These are phyloP conservation scores for Scaptomyza polygonia DNA, from an alignment of 2,888 invertebrate species.

Conservation along the genomic window DNA sequence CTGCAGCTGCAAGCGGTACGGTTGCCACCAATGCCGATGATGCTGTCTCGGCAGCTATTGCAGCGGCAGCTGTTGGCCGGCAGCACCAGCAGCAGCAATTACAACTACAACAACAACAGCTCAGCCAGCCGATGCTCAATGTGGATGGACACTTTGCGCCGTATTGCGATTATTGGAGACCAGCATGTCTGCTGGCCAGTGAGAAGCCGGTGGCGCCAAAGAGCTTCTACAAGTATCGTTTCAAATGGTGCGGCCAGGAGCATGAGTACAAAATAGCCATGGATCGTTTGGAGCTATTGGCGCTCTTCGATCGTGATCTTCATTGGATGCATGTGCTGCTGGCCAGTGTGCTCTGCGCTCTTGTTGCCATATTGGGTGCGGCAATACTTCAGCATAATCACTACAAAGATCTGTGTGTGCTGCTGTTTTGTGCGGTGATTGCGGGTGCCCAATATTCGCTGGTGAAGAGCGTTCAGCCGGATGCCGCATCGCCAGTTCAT, in stretches of 20 bases:
- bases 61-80: slow-evolving; percentile 30
- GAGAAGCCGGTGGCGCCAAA: slow-evolving; percentile 82
- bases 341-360: slow-evolving; percentile 92
- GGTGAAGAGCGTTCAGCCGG: slow-evolving; percentile 98
- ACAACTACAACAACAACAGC: slow-evolving; percentile 45
- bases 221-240: slow-evolving; percentile 84
- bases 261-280: slow-evolving; percentile 90
- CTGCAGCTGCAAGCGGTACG: slow-evolving; percentile 7
- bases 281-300: slow-evolving; percentile 95
- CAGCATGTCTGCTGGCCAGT: slow-evolving; percentile 80
- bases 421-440: slow-evolving; percentile 98
- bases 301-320: slow-evolving; percentile 96
- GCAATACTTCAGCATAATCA: slow-evolving; percentile 92
- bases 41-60: slow-evolving; percentile 20
- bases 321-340: slow-evolving; percentile 90
- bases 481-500: slow-evolving; percentile 99
- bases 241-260: slow-evolving; percentile 80
- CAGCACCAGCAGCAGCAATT: slow-evolving; percentile 30
- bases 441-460: slow-evolving; percentile 99
- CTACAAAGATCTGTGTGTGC: slow-evolving; percentile 96
- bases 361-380: slow-evolving; percentile 94
- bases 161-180: slow-evolving; percentile 84
- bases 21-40: slow-evolving; percentile 27
- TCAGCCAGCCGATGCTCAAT: slow-evolving; percentile 76
- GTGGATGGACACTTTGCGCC: slow-evolving; percentile 81